Evolutionary conservation across 1,140 invertebrate genomes (phyloP), one percentile per base, ranked within the genome.

Genomic region (Protaetia brevitarsis): DNA sequence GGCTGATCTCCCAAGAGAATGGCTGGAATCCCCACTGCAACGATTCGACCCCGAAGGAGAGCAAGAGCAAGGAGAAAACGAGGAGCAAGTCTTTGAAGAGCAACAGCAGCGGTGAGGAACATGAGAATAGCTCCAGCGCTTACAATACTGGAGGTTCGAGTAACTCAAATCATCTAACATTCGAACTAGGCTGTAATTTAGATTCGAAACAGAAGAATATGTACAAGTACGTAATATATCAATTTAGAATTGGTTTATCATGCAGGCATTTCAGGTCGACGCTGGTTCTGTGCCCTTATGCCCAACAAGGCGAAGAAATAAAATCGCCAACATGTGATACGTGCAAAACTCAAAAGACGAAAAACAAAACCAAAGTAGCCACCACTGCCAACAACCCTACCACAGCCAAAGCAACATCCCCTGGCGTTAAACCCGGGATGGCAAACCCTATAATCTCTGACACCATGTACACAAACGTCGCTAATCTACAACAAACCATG

Each of bases 81-180:
- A 64, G 67, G 8, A 73, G 63, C 57, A 66, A 81, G 77, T 28
- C 76, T 0, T 81, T 79, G 1, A 81, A 82, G 64, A 83, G 81
- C 65, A 83, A 81, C 65, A 83, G 82, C 58, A 83, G 81, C 3
- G 79, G 78, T 10, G 84, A 86, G 65, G 86, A 87, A 45, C 82
- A 87, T 58, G 86, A 82, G 36, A 81, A 88, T 66, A 87, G 86
- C 19, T 88, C 88, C 23, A 89, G 87, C 78, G 89, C 89, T 58
- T 91, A 91, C 73, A 92, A 91, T 70, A 91, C 89, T 1, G 90
- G 88, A 1, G 89, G 89, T 66, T 88, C 87, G 1, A 89, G 88
- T 70, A 86, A 89, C 63, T 90, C 89, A 71, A 89, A 87, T 63
- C 88, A 86, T 3, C 78, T 88, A 7, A 85, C 85, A 5, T 72